Base-by-base conservation (phyloP, 2,797 vertebrate species). In the Pangasius mekongensis region DNA sequence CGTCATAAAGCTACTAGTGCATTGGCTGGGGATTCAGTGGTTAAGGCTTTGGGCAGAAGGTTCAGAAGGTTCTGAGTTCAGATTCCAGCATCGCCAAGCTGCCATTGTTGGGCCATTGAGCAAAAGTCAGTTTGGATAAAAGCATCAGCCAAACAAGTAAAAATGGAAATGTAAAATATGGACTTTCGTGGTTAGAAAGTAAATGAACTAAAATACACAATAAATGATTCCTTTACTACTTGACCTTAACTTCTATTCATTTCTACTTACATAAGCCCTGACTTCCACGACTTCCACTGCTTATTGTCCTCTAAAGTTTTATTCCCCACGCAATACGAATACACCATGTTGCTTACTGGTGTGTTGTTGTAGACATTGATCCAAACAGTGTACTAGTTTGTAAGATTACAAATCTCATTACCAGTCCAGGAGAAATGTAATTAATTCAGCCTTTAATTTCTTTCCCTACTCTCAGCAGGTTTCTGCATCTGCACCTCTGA, bases 371-470 rank as follows among this genome's bases (percentile, higher is more conserved):
- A 9, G 3, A 80, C 30, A 13, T 58, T 24, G 54, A 58, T 36
- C 49, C n/a, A 52, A 33, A 56, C 2, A 10, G 36, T 81, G 36
- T 58, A 24, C 77, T 58, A 58, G 33, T 58, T 24, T 58, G 54
- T 0, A 33, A 36, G 9, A 36, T 58, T 58, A 13, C 20, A 36
- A 81, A 24, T 81, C 2, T 8, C 30, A 81, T 58, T 22, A 58
- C 2, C 52, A 81, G 20, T 18, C 16, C 9, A 2, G 10, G 52
- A 56, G 30, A 22, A 78, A 52, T 54, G n/a, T 30, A 54, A 33
- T 78, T 78, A 58, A 58, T 80, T 58, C n/a, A 33, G n/a, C n/a
- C n/a, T 52, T 77, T 52, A 52, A 77, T 77, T 77, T 77, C 5
- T 33, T 52, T 30, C 24, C 24, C 47, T 24, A 22, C 20, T 58